phyloP scores from a whole-genome alignment of 35 echinoderm and acorn worm species.

The Hemicentrotus pulcherrimus region DNA sequence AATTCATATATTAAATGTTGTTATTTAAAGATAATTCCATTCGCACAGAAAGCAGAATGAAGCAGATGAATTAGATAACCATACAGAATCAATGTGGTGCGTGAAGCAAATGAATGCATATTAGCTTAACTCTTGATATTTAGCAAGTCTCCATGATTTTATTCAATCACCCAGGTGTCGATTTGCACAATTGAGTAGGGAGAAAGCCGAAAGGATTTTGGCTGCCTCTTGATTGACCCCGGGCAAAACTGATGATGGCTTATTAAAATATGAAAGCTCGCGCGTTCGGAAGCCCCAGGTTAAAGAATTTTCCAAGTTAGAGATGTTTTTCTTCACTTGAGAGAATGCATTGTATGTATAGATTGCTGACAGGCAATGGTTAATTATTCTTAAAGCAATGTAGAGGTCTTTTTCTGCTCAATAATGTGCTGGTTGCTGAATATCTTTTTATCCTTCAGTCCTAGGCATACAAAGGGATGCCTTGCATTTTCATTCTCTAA shows the following conservation, averaged over 20 bases:
- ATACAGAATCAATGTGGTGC: not conserved
- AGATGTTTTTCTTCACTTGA: not conserved
- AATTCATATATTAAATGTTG: not conserved
- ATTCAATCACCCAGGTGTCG: not conserved
- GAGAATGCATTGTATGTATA: not conserved
- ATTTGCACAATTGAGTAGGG: not conserved
- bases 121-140: not conserved
- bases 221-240: not conserved
- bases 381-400: not conserved
- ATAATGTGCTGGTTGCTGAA: not conserved
- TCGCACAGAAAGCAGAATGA: not conserved
- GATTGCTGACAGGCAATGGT: not conserved
- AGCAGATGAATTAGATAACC: not conserved
- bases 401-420: not conserved
- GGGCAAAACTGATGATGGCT: not conserved
- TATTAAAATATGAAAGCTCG: not conserved
- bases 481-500: not conserved
- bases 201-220: not conserved
- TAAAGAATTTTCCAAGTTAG: conserved; percentile 1
- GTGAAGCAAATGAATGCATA: not conserved
- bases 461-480: not conserved
- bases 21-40: not conserved
- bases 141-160: not conserved
- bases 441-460: not conserved
- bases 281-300: not conserved